Base-by-base conservation (phyloP, 2,797 vertebrate species). In the Antrozous pallidus region DNA sequence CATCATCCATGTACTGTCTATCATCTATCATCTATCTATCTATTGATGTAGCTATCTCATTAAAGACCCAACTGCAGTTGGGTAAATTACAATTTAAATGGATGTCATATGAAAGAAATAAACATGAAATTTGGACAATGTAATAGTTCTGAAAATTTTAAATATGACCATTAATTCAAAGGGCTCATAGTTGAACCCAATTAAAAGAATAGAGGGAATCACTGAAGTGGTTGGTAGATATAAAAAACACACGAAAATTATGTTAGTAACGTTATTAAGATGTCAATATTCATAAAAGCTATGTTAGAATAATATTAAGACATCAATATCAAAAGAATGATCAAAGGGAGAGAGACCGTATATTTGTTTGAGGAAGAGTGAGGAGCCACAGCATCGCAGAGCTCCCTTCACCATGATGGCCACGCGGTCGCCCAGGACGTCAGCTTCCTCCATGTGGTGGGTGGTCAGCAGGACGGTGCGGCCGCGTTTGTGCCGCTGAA, bases 361-460 rank as follows among this genome's bases (percentile, higher is more conserved):
- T 98, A 99, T 99, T 88, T 98, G 99, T 97, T 99, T 99, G 71
- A 99, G 99, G 97, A 99, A 99, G 17, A 99, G 98, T 0, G 99
- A 98, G 6, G 99, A 99, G 10, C 99, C 99, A 0, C 99, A 99
- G 98, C 99, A 99, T 97, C 98, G 99, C 94, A 99, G 98, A 95
- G 99, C 98, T 31, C 99, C 99, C 17, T 98, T 98, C 11, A 99
- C 99, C 99, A 99, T 99, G 98, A 99, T 99, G 92, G 99, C 99
- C 2, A 99, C 99, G 56, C 99, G 99, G 97, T 99, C 99, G 0
- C 99, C 99, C 22, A 99, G 98, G 73, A 99, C 97, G 93, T 99
- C 99, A 2, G 99, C 99, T 97, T 99, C 99, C 0, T 99, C 99
- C 99, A 99, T 99, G 92, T 99, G 99, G 97, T 99, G 99, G 0